Percentiles rank a stretch among this genome's conserved stretches.
Evolutionary conservation across 2,888 invertebrate genomes (phyloP).

Genomic region (Meganola albula): DNA sequence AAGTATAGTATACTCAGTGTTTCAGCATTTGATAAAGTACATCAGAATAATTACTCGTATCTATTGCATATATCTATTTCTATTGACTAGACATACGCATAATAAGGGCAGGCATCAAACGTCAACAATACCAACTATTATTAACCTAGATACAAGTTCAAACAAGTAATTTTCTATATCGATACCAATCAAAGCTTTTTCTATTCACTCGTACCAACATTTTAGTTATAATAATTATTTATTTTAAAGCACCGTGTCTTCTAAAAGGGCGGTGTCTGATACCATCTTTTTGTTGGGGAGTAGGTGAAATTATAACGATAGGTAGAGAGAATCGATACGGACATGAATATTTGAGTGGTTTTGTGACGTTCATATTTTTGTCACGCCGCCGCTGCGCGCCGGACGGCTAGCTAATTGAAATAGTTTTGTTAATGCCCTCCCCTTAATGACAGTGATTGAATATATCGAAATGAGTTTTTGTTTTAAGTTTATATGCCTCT

Average conservation of each 20-base stretch:
- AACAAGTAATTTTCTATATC: constrained; percentile 16
- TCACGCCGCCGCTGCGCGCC: too few relatives aligned
- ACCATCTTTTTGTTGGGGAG: constrained; percentile 67
- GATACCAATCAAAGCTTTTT: constrained; percentile 18
- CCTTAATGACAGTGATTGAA: too few relatives aligned
- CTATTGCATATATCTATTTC: too few relatives aligned
- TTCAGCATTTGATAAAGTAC: too few relatives aligned
- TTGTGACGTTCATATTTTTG: constrained; percentile 46
- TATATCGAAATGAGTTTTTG: too few relatives aligned
- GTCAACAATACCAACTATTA: too few relatives aligned
- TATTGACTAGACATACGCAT: too few relatives aligned
- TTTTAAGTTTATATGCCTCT: too few relatives aligned
- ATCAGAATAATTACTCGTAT: too few relatives aligned
- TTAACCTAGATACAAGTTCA: constrained; percentile 17
- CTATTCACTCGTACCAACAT: constrained; percentile 24
- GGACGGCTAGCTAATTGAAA: constrained; percentile 58
- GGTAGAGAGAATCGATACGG: constrained; percentile 55
- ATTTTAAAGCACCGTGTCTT: constrained; percentile 36
- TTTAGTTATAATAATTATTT: constrained; percentile 35
- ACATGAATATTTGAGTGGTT: constrained; percentile 70
- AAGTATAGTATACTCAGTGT: too few relatives aligned
- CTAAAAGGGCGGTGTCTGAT: constrained; percentile 64
- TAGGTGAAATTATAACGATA: constrained; percentile 48
- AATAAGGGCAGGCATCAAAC: too few relatives aligned
- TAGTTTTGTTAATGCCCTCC: constrained; percentile 52